Evolutionary conservation across 35 echinoderm and acorn worm species (phyloP), one percentile per base, ranked within the genome.

Genomic region (Diadema setosum): DNA sequence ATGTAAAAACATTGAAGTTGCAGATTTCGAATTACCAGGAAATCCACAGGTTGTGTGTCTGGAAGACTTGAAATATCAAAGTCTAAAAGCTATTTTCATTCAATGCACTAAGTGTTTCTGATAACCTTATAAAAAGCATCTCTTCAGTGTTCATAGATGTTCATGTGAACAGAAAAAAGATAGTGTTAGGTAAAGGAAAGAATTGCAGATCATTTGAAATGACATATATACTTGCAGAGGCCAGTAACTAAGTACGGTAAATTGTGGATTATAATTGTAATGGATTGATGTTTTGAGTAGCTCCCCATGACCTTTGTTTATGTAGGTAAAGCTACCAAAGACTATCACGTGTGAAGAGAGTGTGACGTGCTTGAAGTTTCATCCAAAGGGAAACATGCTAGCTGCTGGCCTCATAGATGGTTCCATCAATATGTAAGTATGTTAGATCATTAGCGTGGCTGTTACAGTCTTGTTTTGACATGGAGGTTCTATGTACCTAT

Each of bases 341-440:
- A 87, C 61, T 20, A 87, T 87, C 29, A 31, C 45, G 17, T 87
- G 85, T 75, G 85, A 87, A 52, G 85, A 87, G 42, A 75, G 64
- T 65, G 63, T 87, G 14, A 21, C 50, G 25, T 58, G 63, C 2
- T 29, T 87, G 20, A 17, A 70, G 15, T 87, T 65, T 33, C 85
- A 87, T 27, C 85, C 85, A 8, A 87, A 49, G 64, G 85, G 69
- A 20, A 87, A 87, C 3, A 87, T 87, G 25, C 64, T 87, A 32
- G 85, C 85, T 75, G 65, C 60, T 37, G 85, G 61, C 39, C 64
- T 87, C 25, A 87, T 87, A 12, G 85, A 87, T 87, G 85, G 85
- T 35, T 49, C 65, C 9, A 70, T 87, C 27, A 75, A 27, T 52
- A 31, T 87, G 85, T 87, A 75, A 87, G 85, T 46, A 42, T 52